A percentile compares a stretch with the other conserved stretches of the same genome.
Evolutionary conservation across 2,797 vertebrate genomes (phyloP).

Genomic region (Mormyrus proboscirostris): DNA sequence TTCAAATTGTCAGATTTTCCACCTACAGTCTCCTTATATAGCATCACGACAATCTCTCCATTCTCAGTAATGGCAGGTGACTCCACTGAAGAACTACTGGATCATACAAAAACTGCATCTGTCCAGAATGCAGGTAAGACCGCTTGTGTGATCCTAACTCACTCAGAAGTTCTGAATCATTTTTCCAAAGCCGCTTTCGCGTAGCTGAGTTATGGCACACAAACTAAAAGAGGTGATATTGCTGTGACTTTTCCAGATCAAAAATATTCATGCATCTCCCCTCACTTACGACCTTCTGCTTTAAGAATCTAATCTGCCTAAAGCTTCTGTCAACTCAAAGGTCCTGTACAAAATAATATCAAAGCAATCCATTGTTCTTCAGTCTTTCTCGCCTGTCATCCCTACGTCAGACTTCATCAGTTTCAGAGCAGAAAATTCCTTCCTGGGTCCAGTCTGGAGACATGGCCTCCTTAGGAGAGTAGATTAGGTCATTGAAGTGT

Average conservation of each 20-base stretch:
- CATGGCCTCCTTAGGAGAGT: not conserved
- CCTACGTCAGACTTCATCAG: not conserved
- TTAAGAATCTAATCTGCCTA: not conserved
- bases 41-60: not conserved
- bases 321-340: constrained; percentile 1
- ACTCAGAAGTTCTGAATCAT: not conserved
- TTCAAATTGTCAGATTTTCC: not conserved
- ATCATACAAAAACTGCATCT: not conserved
- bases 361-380: not conserved
- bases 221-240: not conserved
- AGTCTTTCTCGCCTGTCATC: not conserved
- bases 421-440: not conserved
- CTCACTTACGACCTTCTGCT: not conserved
- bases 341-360: constrained; percentile 7
- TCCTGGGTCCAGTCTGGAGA: not conserved
- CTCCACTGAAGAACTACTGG: not conserved
- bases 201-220: not conserved
- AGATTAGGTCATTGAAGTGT: not conserved
- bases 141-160: not conserved
- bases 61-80: not conserved
- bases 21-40: not conserved
- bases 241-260: not conserved
- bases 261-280: not conserved
- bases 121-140: not conserved
- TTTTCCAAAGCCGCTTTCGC: not conserved